Base-by-base conservation (phyloP, 1,140 invertebrate genomes). In the Drosophila orena region DNA sequence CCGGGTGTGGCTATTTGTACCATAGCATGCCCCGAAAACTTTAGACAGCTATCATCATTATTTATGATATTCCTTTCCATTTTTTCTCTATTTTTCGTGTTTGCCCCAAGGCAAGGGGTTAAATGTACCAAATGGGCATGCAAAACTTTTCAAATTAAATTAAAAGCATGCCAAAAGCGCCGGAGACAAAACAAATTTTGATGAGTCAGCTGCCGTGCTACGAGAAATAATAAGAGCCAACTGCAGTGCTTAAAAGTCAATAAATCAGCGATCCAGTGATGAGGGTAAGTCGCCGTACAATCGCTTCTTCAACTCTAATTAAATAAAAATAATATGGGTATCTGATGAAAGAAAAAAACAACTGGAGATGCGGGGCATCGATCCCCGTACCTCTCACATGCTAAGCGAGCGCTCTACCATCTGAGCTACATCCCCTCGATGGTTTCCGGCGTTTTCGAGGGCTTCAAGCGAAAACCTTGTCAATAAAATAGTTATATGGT, bases 391-490 rank as follows among this genome's bases (percentile, higher is more conserved):
- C 95, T 96, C 95, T 96, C 95, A 94, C 95, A 95, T 96, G 95
- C 95, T 95, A 96, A 96, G 95, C 95, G 95, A 96, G 95, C 95
- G 95, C 95, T 96, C 95, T 96, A 96, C 95, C 95, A 95, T 95
- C 94, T 96, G 95, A 96, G 95, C 94, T 96, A 96, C 94, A 91
- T 91, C 81, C 86, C 86, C 86, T 12, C 17, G 0, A 20, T 11
- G 10, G 1, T 14, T 14, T 3, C 0, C 0, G 6, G 0, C 0
- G 15, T 40, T 50, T 57, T 74, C 1, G 38, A 74, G 20, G 71
- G 10, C 22, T 12, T 30, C 5, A 65, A 38, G n/a, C 57, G 38
- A 64, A 50, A 40, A 24, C 0, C 12, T 3, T 7, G 6, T 20
- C 7, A 22, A 7, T 27, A 17, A 0, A 4, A 5, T 6, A n/a